Evolutionary conservation across 2,113 vertebrate genomes (phyloP).

Genomic region (Microtus richardsoni): DNA sequence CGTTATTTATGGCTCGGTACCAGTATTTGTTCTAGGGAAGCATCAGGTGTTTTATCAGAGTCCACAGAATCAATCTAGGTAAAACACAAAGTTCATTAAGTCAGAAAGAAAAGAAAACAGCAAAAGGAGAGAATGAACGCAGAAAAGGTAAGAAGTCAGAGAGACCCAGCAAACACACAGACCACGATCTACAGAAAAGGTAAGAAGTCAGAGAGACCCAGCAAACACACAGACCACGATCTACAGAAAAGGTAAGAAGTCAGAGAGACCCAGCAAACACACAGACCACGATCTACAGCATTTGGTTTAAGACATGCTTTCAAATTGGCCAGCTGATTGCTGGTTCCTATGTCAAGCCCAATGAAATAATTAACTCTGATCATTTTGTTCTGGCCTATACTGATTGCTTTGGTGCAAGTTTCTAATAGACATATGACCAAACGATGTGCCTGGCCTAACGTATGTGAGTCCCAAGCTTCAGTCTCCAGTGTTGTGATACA

Average conservation of each 20-base stretch:
- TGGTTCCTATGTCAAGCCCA: background rate
- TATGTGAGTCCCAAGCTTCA: background rate
- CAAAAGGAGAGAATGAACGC: background rate
- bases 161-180: background rate
- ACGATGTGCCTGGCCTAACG: background rate
- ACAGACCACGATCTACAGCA: background rate
- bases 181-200: background rate
- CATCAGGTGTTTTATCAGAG: conserved; percentile 45
- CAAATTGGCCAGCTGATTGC: background rate
- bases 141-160: background rate
- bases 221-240: background rate
- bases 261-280: background rate
- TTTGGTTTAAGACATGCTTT: background rate
- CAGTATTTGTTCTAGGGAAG: conserved; percentile 53
- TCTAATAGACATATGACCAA: background rate
- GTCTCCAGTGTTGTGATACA: background rate
- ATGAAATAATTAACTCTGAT: background rate
- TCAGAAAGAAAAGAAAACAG: background rate
- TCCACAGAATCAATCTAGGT: background rate
- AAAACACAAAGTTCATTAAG: conserved; percentile 38
- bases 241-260: background rate
- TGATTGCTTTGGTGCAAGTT: conserved; percentile 11
- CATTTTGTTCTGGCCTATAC: background rate
- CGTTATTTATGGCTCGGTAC: conserved; percentile 48
- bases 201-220: background rate